phyloP scores from a whole-genome alignment of 2,888 invertebrate species.

The Drosophila niveifrons region DNA sequence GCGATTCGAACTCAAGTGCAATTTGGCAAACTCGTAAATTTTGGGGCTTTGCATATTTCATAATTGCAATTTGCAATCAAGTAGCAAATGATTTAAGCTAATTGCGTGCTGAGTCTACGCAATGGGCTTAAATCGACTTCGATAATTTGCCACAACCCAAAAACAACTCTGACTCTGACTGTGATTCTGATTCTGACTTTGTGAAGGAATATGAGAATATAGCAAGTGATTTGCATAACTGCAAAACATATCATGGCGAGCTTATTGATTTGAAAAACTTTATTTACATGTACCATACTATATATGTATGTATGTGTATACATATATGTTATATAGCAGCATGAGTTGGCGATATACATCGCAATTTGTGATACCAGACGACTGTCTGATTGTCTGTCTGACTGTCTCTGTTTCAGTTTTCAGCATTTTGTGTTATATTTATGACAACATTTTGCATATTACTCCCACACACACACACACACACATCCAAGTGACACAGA shows the following conservation, averaged over 20 bases:
- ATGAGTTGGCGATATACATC: slow-evolving; percentile 6
- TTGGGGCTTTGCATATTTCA: not conserved
- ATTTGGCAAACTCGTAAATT: not conserved
- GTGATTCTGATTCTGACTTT: not conserved
- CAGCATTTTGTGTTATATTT: slow-evolving; percentile 43
- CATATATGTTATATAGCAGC: slow-evolving; percentile 1
- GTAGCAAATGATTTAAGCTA: not conserved
- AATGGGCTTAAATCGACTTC: not conserved
- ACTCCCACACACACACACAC: slow-evolving; percentile 14
- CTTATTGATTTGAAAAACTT: slow-evolving; percentile 47
- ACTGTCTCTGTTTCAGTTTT: slow-evolving; percentile 33
- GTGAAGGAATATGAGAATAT: too few species aligned
- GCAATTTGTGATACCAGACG: slow-evolving; percentile 37
- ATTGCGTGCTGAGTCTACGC: slow-evolving; percentile 14
- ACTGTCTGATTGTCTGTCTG: slow-evolving; percentile 16
- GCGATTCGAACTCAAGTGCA: not conserved
- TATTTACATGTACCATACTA: slow-evolving; percentile 1
- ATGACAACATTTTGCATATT: slow-evolving; percentile 47
- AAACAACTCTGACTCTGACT: not conserved
- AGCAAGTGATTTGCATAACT: slow-evolving; percentile 19
- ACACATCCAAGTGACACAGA: slow-evolving; percentile 23
- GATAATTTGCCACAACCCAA: slow-evolving; percentile 7
- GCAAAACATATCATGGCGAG: slow-evolving; percentile 17
- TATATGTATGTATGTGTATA: too few species aligned
- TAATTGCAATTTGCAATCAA: slow-evolving; percentile 8